A percentile compares a stretch with the other conserved stretches of the same genome.
Conservation (phyloP, 2,888 invertebrate genomes). For the Scaptomyza tumidula region DNA sequence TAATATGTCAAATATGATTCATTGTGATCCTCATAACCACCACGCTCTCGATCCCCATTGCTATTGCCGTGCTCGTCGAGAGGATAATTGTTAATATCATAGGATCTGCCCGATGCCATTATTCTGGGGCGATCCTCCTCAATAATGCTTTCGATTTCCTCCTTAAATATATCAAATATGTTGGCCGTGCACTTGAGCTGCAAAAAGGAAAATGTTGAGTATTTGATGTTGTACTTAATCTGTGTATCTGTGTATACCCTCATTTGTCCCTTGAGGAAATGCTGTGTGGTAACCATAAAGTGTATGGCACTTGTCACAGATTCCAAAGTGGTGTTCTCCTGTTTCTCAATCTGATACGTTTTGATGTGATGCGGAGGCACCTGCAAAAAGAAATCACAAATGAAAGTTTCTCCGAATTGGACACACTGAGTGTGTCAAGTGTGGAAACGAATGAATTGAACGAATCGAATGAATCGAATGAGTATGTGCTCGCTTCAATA, state of each 20-base stretch:
- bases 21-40: slow-evolving; percentile 83
- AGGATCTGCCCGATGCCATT: slow-evolving; percentile 84
- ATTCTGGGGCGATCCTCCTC: slow-evolving; percentile 84
- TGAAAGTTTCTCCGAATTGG: slow-evolving; percentile 11
- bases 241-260: slow-evolving; percentile 74
- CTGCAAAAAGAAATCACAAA: slow-evolving; percentile 51
- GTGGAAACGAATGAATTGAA: slow-evolving; percentile 1
- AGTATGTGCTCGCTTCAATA: slow-evolving; percentile 29
- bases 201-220: neutral
- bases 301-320: slow-evolving; percentile 83
- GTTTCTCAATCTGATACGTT: slow-evolving; percentile 83
- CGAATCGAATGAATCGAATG: slow-evolving; percentile 9
- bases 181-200: slow-evolving; percentile 84
- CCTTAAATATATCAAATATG: slow-evolving; percentile 84
- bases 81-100: slow-evolving; percentile 83
- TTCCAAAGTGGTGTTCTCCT: slow-evolving; percentile 82
- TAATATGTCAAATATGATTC: slow-evolving; percentile 83
- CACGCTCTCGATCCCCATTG: slow-evolving; percentile 63
- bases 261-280: slow-evolving; percentile 83
- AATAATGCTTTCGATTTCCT: slow-evolving; percentile 83
- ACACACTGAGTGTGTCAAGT: slow-evolving; percentile 45
- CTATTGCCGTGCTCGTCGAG: slow-evolving; percentile 75
- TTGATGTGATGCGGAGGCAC: slow-evolving; percentile 84
- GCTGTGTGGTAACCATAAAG: slow-evolving; percentile 84
- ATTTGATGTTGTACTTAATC: neutral